Evolutionary conservation across 2,113 vertebrate species (phyloP), one percentile per base, ranked within the genome.

Genomic region (Panurus biarmicus): DNA sequence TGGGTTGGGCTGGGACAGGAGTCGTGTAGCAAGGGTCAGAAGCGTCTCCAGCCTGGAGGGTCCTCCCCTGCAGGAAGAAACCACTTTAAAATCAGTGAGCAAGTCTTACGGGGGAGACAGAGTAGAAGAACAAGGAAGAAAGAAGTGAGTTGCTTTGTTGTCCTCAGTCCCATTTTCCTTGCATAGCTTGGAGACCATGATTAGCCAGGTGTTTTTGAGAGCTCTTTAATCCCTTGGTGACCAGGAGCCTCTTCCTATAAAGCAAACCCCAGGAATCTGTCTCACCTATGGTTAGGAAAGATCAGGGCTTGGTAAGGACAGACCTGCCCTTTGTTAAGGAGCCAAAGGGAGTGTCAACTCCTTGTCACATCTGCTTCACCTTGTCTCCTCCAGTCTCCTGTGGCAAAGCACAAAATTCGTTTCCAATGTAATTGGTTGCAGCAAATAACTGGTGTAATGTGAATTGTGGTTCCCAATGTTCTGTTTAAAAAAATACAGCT

Each of bases 401-500:
- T 60, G 47, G 79, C 60, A 77, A 50, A 86, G 44, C 36, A 17
- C 2, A 2, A 28, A 33, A 71, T 74, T 47, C 0, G 0, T 74
- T 94, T 92, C 87, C 35, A 0, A 14, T 71, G 9, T 86, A 71
- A 74, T 86, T 0, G 0, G 28, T 40, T 79, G 31, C 40, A 84
- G 65, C 56, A 67, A 89, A 93, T 74, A 83, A 82, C 81, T 78
- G 36, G n/a, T 85, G 40, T 67, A 72, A 89, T 40, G 47, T 67
- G 51, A 90, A 72, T 2, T 84, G 76, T 78, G 60, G 86, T 92
- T 94, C 84, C 73, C 70, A 85, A 72, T 44, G 23, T 75, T 88
- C 67, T 94, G 61, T 87, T 82, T 82, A n/a, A 89, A 80, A 92
- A 91, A 91, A 78, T 81, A 66, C 25, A 70, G n/a, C 65, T 80